Conservation (phyloP, 1,140 invertebrate genomes). For the Helicorthomorpha holstii region DNA sequence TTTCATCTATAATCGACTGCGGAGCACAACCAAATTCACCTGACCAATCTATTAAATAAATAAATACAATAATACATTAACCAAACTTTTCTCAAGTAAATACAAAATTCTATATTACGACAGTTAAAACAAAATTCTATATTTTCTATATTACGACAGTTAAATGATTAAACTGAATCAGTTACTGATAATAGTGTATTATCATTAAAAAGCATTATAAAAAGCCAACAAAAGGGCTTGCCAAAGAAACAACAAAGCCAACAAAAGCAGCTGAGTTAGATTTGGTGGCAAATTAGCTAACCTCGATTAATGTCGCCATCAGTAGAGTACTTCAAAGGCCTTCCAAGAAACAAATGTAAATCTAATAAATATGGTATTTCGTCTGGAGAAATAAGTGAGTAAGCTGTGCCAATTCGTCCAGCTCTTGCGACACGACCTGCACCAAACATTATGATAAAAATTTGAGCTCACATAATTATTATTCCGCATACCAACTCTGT, state of each 20-base stretch:
- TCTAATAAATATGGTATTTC: slow-evolving; percentile 86
- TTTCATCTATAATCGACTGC: slow-evolving; percentile 60
- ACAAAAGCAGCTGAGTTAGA: not conserved
- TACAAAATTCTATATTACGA: too few species aligned
- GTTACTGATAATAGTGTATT: too few species aligned
- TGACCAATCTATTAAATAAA: slow-evolving; percentile 26
- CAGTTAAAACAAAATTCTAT: too few species aligned
- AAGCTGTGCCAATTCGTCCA: slow-evolving; percentile 72
- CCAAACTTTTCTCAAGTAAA: too few species aligned
- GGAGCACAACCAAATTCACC: slow-evolving; percentile 56
- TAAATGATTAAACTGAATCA: too few species aligned
- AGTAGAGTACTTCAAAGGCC: slow-evolving; percentile 43
- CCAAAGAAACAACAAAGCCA: not conserved
- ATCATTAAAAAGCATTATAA: not conserved
- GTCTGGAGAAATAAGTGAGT: slow-evolving; percentile 70
- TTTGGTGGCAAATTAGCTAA: not conserved
- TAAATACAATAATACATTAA: not conserved
- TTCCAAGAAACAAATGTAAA: slow-evolving; percentile 81
- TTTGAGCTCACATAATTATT: not conserved
- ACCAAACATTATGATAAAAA: slow-evolving; percentile 7
- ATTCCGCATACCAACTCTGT: slow-evolving; percentile 73
- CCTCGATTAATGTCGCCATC: slow-evolving; percentile 12
- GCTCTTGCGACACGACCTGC: slow-evolving; percentile 86
- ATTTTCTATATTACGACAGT: too few species aligned
- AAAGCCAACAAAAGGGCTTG: not conserved